Evolutionary conservation across 1,140 invertebrate species (phyloP).

Genomic region (Acromyrmex heyeri): DNA sequence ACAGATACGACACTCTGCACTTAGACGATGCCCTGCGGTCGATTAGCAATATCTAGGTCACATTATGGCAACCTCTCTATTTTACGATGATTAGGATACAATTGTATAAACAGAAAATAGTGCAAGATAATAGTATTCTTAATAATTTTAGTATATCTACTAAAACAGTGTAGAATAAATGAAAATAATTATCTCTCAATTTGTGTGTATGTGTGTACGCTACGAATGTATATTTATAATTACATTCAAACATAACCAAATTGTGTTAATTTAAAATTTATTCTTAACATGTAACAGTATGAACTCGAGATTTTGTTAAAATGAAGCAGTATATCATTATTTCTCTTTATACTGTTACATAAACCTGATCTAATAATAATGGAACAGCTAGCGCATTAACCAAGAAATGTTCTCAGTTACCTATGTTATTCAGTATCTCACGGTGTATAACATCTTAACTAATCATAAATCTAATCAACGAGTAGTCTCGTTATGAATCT

Average conservation of each 20-base stretch:
- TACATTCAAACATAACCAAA: not conserved
- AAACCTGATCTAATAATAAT: not conserved
- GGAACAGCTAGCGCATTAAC: not conserved
- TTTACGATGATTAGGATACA: slow-evolving; percentile 10
- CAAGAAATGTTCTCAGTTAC: slow-evolving; percentile 11
- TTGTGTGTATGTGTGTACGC: not conserved
- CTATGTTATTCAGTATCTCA: slow-evolving; percentile 32
- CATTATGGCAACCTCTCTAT: slow-evolving; percentile 24
- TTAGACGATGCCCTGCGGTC: slow-evolving; percentile 47
- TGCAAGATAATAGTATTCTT: not conserved
- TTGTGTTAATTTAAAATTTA: not conserved
- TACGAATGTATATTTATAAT: not conserved
- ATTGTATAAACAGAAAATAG: not conserved
- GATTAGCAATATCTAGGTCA: slow-evolving; percentile 47
- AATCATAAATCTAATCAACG: slow-evolving; percentile 74
- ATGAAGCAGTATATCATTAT: not conserved
- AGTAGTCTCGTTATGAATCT: slow-evolving; percentile 55
- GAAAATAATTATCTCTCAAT: not conserved
- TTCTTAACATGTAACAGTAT: not conserved
- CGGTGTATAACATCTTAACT: slow-evolving; percentile 47
- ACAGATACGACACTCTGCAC: slow-evolving; percentile 36
- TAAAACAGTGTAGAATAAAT: not conserved
- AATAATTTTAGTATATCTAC: not conserved
- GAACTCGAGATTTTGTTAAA: not conserved
- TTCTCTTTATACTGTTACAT: not conserved